Conservation (phyloP, 1,140 invertebrate species). For the Drosophila aff. region DNA sequence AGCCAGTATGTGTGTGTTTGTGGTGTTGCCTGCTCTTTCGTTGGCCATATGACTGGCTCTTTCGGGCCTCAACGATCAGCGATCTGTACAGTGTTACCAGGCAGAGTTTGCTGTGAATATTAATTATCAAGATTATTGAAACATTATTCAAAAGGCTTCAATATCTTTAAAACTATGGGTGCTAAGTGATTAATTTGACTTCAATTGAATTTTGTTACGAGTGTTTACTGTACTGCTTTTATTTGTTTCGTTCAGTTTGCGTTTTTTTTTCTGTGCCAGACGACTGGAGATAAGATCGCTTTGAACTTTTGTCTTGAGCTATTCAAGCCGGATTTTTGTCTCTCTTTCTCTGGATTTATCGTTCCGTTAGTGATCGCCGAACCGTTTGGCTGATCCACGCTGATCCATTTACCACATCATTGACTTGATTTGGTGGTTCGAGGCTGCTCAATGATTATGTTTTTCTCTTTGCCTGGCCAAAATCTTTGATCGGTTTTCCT, state of each 20-base stretch:
- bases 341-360: conserved; percentile 4
- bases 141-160: too few species aligned
- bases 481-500: conserved; percentile 22
- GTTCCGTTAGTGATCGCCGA: conserved; percentile 33
- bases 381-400: conserved; percentile 44
- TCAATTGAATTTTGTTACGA: not conserved
- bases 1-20: conserved; percentile 21
- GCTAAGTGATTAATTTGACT: not conserved
- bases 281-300: conserved; percentile 49
- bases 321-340: conserved; percentile 37
- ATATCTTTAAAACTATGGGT: not conserved
- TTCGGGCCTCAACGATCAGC: not conserved
- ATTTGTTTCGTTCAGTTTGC: not conserved
- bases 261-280: conserved; percentile 4
- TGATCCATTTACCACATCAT: conserved; percentile 60
- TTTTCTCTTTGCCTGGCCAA: conserved; percentile 22
- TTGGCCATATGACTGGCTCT: not conserved
- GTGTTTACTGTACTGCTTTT: conserved; percentile 6
- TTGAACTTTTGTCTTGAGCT: conserved; percentile 61
- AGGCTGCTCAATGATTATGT: conserved; percentile 58
- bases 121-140: too few species aligned
- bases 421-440: conserved; percentile 69
- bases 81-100: not conserved
- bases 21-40: conserved; percentile 15
- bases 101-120: not conserved